Percentiles rank a stretch among this genome's conserved stretches.
phyloP scores from a whole-genome alignment of 2,888 invertebrate genomes.

The Rhagonycha fulva region DNA sequence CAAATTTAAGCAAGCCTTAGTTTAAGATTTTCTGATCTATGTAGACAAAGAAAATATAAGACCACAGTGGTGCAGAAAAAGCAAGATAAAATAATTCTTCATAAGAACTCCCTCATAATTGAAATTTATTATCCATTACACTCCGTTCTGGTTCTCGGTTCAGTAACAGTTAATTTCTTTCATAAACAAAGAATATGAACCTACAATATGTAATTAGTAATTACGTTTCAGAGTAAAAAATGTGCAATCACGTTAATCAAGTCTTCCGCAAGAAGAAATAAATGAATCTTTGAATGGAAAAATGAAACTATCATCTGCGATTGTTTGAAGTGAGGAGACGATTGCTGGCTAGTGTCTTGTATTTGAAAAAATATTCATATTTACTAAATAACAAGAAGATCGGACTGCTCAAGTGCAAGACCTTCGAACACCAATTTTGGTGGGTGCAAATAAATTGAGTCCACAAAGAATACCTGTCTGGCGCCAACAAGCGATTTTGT shows the following conservation, averaged over 20 bases:
- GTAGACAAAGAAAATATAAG: background rate
- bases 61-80: background rate
- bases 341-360: background rate
- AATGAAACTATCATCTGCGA: background rate
- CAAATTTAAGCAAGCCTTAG: background rate
- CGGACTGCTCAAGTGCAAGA: conserved; percentile 1
- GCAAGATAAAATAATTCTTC: background rate
- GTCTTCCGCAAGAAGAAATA: background rate
- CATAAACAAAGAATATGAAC: background rate
- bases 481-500: conserved; percentile 10
- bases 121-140: background rate
- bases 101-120: background rate
- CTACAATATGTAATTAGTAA: background rate
- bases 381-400: background rate
- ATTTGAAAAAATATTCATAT: background rate
- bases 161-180: background rate
- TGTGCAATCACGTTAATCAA: background rate
- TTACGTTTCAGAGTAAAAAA: background rate
- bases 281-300: background rate
- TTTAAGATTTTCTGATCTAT: background rate
- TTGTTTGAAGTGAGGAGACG: background rate
- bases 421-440: conserved; percentile 13
- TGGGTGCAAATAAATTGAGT: conserved; percentile 17
- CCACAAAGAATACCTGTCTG: conserved; percentile 17
- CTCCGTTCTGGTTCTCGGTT: background rate